These are phyloP conservation scores for Drosophila multiciliata DNA, from an alignment of 2,888 invertebrate species.

Conservation along the genomic window DNA sequence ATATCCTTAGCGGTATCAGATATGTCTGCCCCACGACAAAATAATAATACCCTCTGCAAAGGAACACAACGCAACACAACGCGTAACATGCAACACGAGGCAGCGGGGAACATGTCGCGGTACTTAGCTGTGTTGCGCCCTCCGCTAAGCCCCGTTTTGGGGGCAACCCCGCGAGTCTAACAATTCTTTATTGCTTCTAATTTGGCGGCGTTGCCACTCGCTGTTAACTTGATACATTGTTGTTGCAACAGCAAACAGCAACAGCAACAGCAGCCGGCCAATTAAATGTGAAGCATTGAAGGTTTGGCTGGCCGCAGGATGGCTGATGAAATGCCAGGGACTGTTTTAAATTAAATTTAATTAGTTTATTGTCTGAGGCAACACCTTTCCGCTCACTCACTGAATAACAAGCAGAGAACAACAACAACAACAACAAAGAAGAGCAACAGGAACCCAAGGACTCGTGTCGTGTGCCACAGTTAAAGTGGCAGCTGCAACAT, in stretches of 20 bases:
- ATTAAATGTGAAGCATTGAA: constrained; percentile 53
- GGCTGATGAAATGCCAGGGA: constrained; percentile 64
- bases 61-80: background rate
- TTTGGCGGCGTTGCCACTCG: constrained; percentile 44
- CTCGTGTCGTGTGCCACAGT: constrained; percentile 51
- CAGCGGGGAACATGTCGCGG: constrained; percentile 52
- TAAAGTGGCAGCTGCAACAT: constrained; percentile 50
- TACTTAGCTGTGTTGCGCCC: constrained; percentile 49
- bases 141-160: constrained; percentile 23
- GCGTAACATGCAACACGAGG: constrained; percentile 1
- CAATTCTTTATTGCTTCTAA: constrained; percentile 72
- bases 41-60: background rate
- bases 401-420: constrained; percentile 19
- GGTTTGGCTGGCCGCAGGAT: constrained; percentile 40
- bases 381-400: constrained; percentile 58
- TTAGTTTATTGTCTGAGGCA: constrained; percentile 74
- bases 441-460: constrained; percentile 16
- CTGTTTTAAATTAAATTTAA: constrained; percentile 81
- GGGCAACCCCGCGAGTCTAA: constrained; percentile 36
- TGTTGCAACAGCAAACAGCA: constrained; percentile 39
- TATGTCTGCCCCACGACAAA: background rate
- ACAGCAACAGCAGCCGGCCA: constrained; percentile 49
- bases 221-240: constrained; percentile 61
- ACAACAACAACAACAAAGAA: constrained; percentile 15
- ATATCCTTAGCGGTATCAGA: background rate